Percentiles rank a stretch among this genome's conserved stretches.
These are phyloP conservation scores for Pantherophis vulpinus DNA, from an alignment of 2,797 vertebrate species.

Conservation along the genomic window DNA sequence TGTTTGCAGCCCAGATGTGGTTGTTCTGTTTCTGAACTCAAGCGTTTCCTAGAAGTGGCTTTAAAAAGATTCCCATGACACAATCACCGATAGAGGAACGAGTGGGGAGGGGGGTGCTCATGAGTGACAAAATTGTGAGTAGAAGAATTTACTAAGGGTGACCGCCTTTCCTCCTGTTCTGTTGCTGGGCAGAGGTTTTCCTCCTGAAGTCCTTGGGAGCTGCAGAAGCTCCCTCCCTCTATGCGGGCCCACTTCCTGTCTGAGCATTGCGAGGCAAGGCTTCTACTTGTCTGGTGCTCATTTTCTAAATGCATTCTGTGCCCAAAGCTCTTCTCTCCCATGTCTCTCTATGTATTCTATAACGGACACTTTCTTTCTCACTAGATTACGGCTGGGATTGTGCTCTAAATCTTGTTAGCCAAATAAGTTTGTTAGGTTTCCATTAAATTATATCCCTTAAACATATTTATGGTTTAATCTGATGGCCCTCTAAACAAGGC, in stretches of 20 bases:
- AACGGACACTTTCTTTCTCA: not conserved
- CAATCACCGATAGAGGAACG: not conserved
- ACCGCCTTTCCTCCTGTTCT: not conserved
- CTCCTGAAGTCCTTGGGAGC: not conserved
- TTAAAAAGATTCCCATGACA: not conserved
- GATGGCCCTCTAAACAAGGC: not conserved
- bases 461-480: not conserved
- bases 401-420: not conserved
- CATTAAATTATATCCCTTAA: not conserved
- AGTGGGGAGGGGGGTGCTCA: too few species aligned
- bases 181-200: not conserved
- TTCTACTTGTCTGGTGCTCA: not conserved
- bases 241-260: not conserved
- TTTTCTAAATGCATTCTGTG: not conserved
- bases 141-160: not conserved
- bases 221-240: not conserved
- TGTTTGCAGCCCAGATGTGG: not conserved
- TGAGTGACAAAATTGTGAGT: not conserved
- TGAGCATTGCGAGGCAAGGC: not conserved
- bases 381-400: not conserved
- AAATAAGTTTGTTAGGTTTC: not conserved
- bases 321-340: not conserved
- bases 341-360: not conserved
- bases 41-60: not conserved
- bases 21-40: not conserved